Evolutionary conservation across 2,113 vertebrate genomes (phyloP).

Genomic region (Muntiacus muntjak): DNA sequence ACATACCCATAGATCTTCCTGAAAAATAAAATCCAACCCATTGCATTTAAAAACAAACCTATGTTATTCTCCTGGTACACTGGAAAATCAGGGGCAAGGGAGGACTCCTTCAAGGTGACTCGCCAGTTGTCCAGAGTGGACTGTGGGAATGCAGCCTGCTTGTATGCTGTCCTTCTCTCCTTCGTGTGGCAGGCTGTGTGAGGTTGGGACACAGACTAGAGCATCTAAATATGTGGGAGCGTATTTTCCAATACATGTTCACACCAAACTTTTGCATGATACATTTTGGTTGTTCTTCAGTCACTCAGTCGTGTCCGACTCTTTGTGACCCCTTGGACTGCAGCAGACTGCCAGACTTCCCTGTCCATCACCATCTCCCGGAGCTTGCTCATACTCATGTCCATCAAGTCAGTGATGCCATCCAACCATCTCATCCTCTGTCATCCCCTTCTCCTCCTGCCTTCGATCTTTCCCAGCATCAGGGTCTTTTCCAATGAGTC

Average conservation of each 20-base stretch:
- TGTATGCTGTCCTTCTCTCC: neutral
- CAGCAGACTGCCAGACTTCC: neutral
- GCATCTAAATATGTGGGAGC: neutral
- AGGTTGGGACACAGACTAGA: neutral
- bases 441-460: neutral
- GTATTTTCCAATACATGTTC: fast-evolving
- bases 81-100: neutral
- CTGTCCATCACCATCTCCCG: neutral
- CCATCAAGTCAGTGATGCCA: neutral
- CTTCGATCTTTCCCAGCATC: neutral
- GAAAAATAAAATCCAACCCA: neutral
- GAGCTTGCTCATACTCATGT: neutral
- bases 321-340: neutral
- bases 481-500: neutral
- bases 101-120: neutral
- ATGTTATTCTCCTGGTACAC: neutral
- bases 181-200: neutral
- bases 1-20: neutral
- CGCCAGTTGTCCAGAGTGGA: neutral
- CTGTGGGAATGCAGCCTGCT: fast-evolving
- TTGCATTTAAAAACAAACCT: neutral
- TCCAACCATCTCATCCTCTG: neutral
- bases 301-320: neutral
- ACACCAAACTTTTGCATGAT: neutral
- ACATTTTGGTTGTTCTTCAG: neutral